A percentile compares a stretch with the other conserved stretches of the same genome.
phyloP scores from a whole-genome alignment of 2,113 vertebrate genomes.

The Coracopsis vasa region DNA sequence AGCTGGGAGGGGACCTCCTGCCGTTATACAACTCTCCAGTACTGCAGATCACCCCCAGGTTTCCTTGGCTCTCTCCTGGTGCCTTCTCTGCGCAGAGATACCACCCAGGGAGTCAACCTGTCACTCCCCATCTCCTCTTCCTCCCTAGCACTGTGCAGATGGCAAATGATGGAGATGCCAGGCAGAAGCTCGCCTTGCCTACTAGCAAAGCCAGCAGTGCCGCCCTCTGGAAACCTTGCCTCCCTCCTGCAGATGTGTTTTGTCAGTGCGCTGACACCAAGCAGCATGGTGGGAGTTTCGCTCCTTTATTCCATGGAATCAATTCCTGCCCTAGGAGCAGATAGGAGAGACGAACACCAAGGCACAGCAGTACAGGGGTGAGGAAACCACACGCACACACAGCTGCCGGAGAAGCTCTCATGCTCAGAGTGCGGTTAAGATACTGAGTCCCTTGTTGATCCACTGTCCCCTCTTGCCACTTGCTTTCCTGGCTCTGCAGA shows the following conservation, averaged over 20 bases:
- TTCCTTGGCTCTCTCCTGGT: background rate
- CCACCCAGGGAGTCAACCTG: background rate
- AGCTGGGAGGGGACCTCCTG: background rate
- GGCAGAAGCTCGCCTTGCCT: background rate
- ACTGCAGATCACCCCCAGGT: background rate
- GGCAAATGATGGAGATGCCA: background rate
- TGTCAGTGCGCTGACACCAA: background rate
- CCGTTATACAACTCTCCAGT: background rate
- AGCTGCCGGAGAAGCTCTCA: background rate
- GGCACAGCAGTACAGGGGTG: background rate
- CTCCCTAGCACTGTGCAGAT: background rate
- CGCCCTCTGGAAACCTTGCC: background rate
- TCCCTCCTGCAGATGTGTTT: background rate
- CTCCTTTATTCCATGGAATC: background rate
- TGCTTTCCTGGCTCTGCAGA: background rate
- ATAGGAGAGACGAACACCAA: background rate
- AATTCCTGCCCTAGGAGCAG: background rate
- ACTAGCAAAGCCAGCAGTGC: background rate
- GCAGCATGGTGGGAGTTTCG: background rate
- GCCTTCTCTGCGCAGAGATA: background rate
- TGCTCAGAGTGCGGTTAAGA: background rate
- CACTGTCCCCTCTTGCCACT: background rate
- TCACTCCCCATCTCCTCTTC: background rate
- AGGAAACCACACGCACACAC: background rate
- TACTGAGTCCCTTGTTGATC: accelerated